These are phyloP conservation scores for Orthosia gothica DNA, from an alignment of 2,888 invertebrate genomes.

Conservation along the genomic window DNA sequence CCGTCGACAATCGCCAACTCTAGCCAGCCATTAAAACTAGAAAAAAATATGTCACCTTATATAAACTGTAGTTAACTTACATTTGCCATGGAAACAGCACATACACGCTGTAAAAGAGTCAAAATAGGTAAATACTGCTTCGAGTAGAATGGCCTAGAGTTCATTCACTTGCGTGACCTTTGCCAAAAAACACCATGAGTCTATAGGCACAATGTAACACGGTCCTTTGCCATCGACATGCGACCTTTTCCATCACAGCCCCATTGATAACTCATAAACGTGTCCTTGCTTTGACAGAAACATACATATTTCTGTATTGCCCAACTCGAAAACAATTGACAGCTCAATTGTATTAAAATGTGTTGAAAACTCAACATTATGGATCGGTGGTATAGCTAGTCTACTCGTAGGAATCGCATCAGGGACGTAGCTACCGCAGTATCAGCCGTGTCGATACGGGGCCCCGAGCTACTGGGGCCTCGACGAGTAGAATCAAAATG, in stretches of 20 bases:
- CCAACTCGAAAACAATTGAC: conserved; percentile 14
- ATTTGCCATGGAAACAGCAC: background rate
- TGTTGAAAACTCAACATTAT: conserved; percentile 7
- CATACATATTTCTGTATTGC: conserved; percentile 20
- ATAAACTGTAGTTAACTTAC: too few species aligned
- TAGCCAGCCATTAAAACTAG: too few species aligned
- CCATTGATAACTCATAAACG: conserved; percentile 13
- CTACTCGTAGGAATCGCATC: too few species aligned
- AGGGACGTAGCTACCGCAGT: too few species aligned
- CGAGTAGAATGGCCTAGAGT: background rate
- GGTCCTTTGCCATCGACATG: conserved; percentile 8
- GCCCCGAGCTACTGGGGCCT: too few species aligned
- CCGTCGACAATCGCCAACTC: too few species aligned
- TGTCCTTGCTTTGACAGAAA: conserved; percentile 41
- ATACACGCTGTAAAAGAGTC: background rate
- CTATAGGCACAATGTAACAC: conserved; percentile 41
- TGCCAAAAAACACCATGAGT: conserved; percentile 23
- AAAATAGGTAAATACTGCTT: background rate
- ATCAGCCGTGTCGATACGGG: too few species aligned
- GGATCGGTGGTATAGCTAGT: too few species aligned
- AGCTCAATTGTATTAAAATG: conserved; percentile 12
- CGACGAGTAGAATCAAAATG: too few species aligned
- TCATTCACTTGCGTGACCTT: conserved; percentile 36
- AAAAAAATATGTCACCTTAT: too few species aligned
- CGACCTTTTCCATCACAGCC: conserved; percentile 34